Conservation (phyloP, 37 sponge, comb jelly and placozoan genomes). For the Hexactinellida sp. region DNA sequence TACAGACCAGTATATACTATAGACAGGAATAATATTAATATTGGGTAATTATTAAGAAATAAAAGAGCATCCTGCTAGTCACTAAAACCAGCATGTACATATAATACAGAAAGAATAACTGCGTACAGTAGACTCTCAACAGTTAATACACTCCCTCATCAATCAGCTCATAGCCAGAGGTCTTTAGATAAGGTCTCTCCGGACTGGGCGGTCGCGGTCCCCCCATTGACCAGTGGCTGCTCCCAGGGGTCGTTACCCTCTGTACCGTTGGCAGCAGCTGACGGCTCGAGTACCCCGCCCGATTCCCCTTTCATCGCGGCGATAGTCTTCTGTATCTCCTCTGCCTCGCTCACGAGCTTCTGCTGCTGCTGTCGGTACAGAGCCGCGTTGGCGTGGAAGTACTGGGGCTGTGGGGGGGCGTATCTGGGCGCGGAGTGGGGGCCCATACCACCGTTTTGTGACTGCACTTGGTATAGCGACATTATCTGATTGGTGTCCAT, state of each 20-base stretch:
- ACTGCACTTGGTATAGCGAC: neutral
- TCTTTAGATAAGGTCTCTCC: constrained; percentile 1
- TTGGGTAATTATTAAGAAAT: neutral
- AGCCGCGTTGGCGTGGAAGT: neutral
- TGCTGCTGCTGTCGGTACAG: neutral
- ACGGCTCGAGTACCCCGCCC: neutral
- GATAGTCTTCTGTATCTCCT: neutral
- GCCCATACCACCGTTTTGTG: neutral
- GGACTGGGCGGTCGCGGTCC: neutral
- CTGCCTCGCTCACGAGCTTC: neutral
- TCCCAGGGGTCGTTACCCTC: neutral
- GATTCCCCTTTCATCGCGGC: neutral
- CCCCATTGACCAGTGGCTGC: neutral
- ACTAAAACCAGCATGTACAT: constrained; percentile 13
- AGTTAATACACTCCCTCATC: neutral
- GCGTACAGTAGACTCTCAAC: neutral
- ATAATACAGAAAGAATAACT: neutral
- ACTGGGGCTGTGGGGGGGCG: neutral
- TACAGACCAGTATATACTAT: neutral
- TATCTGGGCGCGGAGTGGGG: neutral
- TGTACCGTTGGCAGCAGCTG: neutral
- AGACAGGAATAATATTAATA: constrained; percentile 4
- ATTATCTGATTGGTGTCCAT: neutral
- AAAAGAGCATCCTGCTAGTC: neutral
- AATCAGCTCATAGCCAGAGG: neutral